Evolutionary conservation across 2,113 vertebrate genomes (phyloP).

Genomic region (Ptychochromis oligacanthus): DNA sequence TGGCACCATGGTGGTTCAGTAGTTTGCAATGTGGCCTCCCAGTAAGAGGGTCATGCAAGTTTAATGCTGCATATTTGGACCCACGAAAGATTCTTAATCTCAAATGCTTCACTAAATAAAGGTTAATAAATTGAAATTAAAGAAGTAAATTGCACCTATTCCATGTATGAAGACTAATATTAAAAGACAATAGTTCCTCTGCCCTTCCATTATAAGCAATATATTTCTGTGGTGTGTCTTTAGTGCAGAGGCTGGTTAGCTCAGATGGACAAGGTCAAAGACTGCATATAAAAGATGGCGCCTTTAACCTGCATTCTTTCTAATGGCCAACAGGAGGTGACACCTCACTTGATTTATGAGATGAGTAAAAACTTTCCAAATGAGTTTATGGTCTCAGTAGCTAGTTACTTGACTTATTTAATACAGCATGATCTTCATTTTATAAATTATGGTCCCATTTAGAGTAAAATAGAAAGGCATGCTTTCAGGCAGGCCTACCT

Average conservation of each 20-base stretch:
- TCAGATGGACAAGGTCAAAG: neutral
- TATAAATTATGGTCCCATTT: too few relatives aligned
- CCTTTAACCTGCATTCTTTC: neutral
- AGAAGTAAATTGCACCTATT: neutral
- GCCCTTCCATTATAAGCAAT: neutral
- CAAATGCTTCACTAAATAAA: neutral
- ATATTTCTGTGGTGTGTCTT: rapidly evolving
- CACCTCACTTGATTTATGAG: neutral
- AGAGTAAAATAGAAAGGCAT: too few relatives aligned
- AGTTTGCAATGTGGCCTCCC: neutral
- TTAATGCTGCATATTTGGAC: neutral
- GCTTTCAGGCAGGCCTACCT: too few relatives aligned
- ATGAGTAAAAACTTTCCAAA: neutral
- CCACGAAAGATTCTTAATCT: neutral
- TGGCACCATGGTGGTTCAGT: neutral
- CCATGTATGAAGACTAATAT: neutral
- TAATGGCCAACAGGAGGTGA: neutral
- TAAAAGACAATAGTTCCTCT: neutral
- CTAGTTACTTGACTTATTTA: neutral
- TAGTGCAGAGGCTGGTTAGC: neutral
- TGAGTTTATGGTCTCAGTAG: neutral
- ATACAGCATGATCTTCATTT: too few relatives aligned
- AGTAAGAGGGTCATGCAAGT: neutral
- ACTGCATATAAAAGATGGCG: neutral
- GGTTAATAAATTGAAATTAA: neutral